Conservation (phyloP, 2,797 vertebrate genomes). For the Brachyrhaphis roseni region DNA sequence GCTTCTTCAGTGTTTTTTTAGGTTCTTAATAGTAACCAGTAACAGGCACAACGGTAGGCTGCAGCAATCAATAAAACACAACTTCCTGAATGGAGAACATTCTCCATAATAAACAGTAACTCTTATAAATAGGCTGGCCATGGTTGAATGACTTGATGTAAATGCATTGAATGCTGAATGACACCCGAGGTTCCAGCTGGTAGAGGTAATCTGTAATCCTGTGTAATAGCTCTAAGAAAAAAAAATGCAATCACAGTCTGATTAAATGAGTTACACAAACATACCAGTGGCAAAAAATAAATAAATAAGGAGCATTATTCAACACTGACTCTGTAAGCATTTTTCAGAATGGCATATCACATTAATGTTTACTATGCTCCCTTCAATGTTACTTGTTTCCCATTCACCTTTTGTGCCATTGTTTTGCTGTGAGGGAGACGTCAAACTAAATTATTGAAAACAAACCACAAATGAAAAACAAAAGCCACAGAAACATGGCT, state of each 20-base stretch:
- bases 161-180: slow-evolving; percentile 70
- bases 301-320: slow-evolving; percentile 65
- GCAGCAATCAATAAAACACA: slow-evolving; percentile 59
- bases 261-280: slow-evolving; percentile 74
- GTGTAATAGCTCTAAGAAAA: slow-evolving; percentile 51
- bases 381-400: slow-evolving; percentile 38
- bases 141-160: slow-evolving; percentile 65
- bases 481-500: slow-evolving; percentile 10
- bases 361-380: slow-evolving; percentile 48
- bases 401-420: slow-evolving; percentile 29
- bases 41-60: slow-evolving; percentile 43
- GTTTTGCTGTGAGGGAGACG: slow-evolving; percentile 32
- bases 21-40: slow-evolving; percentile 35
- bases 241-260: slow-evolving; percentile 51
- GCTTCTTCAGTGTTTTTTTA: slow-evolving; percentile 33
- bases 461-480: slow-evolving; percentile 27
- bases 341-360: slow-evolving; percentile 55
- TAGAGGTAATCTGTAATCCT: slow-evolving; percentile 69
- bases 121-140: slow-evolving; percentile 43
- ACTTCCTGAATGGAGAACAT: slow-evolving; percentile 61
- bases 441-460: slow-evolving; percentile 46
- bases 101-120: slow-evolving; percentile 50
- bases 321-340: slow-evolving; percentile 58
- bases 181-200: slow-evolving; percentile 49
- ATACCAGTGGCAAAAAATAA: slow-evolving; percentile 55